A percentile compares a stretch with the other conserved stretches of the same genome.
These are phyloP conservation scores for Acipenser transmontanus DNA, from an alignment of 2,797 vertebrate genomes.

Conservation along the genomic window DNA sequence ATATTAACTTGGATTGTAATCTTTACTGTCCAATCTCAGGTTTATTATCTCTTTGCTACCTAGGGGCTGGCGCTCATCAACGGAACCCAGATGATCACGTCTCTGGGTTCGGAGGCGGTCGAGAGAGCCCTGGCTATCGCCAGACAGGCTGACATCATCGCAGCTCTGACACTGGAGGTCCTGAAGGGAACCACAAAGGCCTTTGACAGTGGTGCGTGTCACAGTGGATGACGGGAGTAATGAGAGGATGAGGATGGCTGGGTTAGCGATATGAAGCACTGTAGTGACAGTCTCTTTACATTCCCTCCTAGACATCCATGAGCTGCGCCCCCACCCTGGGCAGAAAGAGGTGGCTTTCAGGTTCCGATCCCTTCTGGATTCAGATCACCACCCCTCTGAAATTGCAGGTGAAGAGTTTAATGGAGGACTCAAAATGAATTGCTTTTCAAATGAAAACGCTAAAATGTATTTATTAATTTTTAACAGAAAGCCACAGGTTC, in stretches of 20 bases:
- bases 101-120: constrained; percentile 88
- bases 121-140: constrained; percentile 86
- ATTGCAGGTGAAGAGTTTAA: constrained; percentile 76
- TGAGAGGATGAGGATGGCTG: neutral
- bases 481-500: constrained; percentile 89
- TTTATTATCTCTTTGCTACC: constrained; percentile 12
- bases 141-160: constrained; percentile 86
- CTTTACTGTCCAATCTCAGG: neutral
- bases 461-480: constrained; percentile 20
- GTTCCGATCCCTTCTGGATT: constrained; percentile 89
- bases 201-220: constrained; percentile 84
- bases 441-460: too few relatives aligned
- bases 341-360: constrained; percentile 87
- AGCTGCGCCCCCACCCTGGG: constrained; percentile 81
- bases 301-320: constrained; percentile 74
- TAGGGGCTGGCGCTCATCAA: constrained; percentile 95
- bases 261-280: neutral
- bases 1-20: neutral
- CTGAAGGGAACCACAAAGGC: constrained; percentile 94
- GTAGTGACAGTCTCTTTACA: neutral
- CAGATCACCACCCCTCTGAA: constrained; percentile 92
- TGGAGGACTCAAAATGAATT: too few relatives aligned
- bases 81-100: constrained; percentile 97
- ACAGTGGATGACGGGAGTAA: neutral
- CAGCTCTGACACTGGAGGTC: constrained; percentile 92